Evolutionary conservation across 2,888 invertebrate species (phyloP), one percentile per base, ranked within the genome.

Genomic region (Uropetala carovei): DNA sequence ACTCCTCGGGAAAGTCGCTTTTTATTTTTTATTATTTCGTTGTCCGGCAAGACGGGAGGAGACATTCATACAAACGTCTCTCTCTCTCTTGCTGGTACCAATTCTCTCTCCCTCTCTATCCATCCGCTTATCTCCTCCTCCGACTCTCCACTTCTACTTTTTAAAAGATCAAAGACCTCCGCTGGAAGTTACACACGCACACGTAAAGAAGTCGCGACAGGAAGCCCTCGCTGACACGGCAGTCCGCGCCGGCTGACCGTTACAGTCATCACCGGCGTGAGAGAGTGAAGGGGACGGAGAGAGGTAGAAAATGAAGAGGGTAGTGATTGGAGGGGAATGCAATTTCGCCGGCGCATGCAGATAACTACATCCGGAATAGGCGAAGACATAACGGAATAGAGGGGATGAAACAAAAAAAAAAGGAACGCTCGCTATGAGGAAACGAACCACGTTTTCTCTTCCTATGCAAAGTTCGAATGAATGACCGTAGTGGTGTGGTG

Each of bases 141-240:
- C 30, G 57, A 83, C 11, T 83, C 56, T 57, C 83, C 18, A 10
- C 57, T 83, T 57, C 83, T 56, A n/a, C 83, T 56, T 16, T n/a
- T n/a, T n/a, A 56, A 83, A 43, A 64, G 64, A 89, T 64, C 89
- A 89, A 89, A 64, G 56, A 89, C 64, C 89, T 64, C 86, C 22
- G n/a, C 58, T 11, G 10, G 75, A 10, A 18, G 75, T 22, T 22
- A 27, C 58, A 75, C 75, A 22, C 64, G 14, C 11, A 0, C n/a
- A n/a, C 60, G 83, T 64, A 64, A 10, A 60, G n/a, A 27, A n/a
- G 89, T 64, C 18, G 59, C 59, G 85, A 22, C 64, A 64, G 89
- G 89, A 89, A 89, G 60, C 64, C 89, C 43, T 5, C 60, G 64
- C 86, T 86, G 86, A 59, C 86, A 86, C 89, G 89, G 89, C 64